Base-by-base conservation (phyloP, 2,888 invertebrate species). In the Brassicogethes aeneus region DNA sequence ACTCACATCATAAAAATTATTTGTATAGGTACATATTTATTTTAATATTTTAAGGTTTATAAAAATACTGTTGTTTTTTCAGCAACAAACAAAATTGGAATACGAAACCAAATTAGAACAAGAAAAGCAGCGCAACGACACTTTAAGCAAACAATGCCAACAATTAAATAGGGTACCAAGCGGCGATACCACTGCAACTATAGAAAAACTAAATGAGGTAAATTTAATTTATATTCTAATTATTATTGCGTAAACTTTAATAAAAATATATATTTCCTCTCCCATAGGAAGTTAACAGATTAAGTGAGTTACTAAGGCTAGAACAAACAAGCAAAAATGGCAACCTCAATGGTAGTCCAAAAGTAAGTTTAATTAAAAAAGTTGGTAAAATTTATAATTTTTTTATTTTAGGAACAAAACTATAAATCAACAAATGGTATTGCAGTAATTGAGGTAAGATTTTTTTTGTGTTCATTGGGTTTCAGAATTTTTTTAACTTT, bases 351-450 rank as follows among this genome's bases (percentile, higher is more conserved):
- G 46, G 47, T 31, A 47, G 47, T 41, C 41, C 45, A 32, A 55
- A 56, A 45, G 56, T 56, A 48, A 56, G 56, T 52, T 33, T 5
- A 13, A 35, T 15, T 35, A 35, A 15, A 3, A n/a, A n/a, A n/a
- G n/a, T n/a, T n/a, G n/a, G n/a, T n/a, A n/a, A 39, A 7, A 3
- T n/a, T 31, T 14, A 33, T 3, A n/a, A 14, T 36, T 31, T 32
- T 41, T 31, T 40, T 29, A 43, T 55, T 54, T 48, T 48, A 52
- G 53, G 53, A 52, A 48, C 54, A 49, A 48, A 56, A 49, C 47
- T 52, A 46, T 45, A 54, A 47, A 47, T 48, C 57, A 34, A 54
- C 54, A 43, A 58, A 60, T 49, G 60, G 60, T 42, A 47, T 56
- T 42, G 45, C 54, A 35, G 45, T 57, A 37, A 46, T 52, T 43